Percentiles rank a stretch among this genome's conserved stretches.
phyloP scores from a whole-genome alignment of 37 sponge, comb jelly and placozoan species.

The Halisarca cf. caerulea region DNA sequence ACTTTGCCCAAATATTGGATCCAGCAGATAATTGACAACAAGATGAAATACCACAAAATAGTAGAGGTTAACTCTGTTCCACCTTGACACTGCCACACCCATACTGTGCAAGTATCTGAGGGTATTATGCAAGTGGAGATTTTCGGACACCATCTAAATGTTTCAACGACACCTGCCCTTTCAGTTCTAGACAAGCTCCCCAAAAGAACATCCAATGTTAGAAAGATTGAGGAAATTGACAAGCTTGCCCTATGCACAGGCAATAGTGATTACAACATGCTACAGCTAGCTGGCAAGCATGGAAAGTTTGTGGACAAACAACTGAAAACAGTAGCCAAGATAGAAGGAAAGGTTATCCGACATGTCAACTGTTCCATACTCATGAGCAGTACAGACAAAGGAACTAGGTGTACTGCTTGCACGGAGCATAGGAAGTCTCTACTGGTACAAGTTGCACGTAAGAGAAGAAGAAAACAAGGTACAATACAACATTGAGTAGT shows the following conservation, averaged over 20 bases:
- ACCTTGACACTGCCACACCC: not conserved
- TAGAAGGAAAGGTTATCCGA: not conserved
- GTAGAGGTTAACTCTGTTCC: not conserved
- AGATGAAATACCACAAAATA: not conserved
- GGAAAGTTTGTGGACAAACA: not conserved
- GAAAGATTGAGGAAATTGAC: not conserved
- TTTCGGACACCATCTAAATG: not conserved
- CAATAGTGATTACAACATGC: not conserved
- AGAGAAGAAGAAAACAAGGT: not conserved
- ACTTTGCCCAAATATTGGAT: not conserved
- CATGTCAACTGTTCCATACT: constrained; percentile 16
- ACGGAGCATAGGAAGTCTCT: not conserved
- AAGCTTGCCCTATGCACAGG: not conserved
- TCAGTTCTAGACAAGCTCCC: not conserved
- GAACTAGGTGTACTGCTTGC: not conserved
- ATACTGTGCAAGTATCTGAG: not conserved
- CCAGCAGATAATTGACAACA: not conserved
- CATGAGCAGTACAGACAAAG: not conserved
- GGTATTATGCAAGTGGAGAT: not conserved
- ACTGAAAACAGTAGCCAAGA: not conserved
- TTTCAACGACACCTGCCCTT: not conserved
- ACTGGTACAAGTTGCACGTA: not conserved
- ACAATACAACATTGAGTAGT: no score
- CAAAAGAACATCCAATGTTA: not conserved
- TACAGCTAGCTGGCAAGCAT: not conserved